Evolutionary conservation across 2,113 vertebrate genomes (phyloP).

Genomic region (Syngnathus floridae): DNA sequence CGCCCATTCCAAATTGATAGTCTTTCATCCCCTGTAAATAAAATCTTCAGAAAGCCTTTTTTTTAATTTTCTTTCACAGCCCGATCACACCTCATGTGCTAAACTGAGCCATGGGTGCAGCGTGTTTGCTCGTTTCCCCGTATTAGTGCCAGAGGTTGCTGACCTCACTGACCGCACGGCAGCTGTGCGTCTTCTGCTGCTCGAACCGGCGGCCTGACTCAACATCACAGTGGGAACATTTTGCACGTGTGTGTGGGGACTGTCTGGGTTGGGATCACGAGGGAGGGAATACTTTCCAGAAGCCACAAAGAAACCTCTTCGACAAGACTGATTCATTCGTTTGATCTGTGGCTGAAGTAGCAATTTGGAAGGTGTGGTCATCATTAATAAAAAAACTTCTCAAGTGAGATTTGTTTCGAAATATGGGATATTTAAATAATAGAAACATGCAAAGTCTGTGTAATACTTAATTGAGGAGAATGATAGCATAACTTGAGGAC

Average conservation of each 20-base stretch:
- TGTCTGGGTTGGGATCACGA: background rate
- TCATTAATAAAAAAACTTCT: background rate
- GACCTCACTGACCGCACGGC: background rate
- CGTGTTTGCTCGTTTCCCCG: background rate
- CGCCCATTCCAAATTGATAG: too few species aligned
- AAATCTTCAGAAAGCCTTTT: conserved; percentile 12
- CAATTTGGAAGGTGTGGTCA: background rate
- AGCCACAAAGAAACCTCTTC: background rate
- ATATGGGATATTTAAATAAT: background rate
- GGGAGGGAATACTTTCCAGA: background rate
- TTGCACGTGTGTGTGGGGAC: background rate
- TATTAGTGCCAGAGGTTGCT: background rate
- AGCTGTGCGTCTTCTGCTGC: background rate
- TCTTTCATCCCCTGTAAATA: too few species aligned
- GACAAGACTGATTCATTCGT: background rate
- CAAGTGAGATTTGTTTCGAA: background rate
- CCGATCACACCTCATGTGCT: conserved; percentile 3
- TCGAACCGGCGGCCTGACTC: background rate
- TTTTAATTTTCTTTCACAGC: conserved; percentile 18
- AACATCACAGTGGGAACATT: background rate
- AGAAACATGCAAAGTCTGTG: background rate
- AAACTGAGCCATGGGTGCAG: background rate
- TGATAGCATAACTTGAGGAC: too few species aligned
- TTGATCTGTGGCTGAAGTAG: background rate
- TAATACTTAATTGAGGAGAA: too few species aligned